Conservation (phyloP, 2,113 vertebrate genomes). For the Strix uralensis region DNA sequence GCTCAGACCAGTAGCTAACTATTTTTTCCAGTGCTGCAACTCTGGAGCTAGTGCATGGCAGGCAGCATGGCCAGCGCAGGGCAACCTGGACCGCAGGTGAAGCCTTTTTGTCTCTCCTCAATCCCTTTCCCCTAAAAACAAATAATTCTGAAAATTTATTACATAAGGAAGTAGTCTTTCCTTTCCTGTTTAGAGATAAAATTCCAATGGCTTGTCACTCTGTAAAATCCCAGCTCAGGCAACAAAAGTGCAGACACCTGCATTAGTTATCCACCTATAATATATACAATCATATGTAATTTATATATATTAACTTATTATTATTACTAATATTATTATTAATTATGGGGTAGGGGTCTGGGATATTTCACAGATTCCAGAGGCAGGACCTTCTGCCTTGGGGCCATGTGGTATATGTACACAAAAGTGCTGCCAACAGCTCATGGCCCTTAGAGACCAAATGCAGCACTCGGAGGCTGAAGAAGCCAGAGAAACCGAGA, state of each 20-base stretch:
- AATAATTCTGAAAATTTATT: not conserved
- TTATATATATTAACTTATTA: not conserved
- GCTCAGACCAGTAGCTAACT: not conserved
- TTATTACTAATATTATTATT: not conserved
- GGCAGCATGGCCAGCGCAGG: fast-evolving
- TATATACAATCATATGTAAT: not conserved
- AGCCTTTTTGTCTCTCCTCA: not conserved
- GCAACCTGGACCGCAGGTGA: not conserved
- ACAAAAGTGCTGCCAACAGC: not conserved
- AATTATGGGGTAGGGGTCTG: not conserved
- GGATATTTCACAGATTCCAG: not conserved
- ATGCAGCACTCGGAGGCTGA: not conserved
- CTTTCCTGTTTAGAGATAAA: not conserved
- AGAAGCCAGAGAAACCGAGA: not conserved
- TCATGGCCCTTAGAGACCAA: not conserved
- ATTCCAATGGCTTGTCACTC: not conserved
- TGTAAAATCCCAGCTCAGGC: not conserved
- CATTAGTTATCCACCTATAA: not conserved
- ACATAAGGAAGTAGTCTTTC: not conserved
- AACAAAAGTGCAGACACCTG: not conserved
- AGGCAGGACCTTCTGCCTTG: not conserved
- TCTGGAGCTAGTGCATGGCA: not conserved
- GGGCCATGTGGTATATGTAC: not conserved
- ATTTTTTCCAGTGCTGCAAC: not conserved
- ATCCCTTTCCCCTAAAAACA: not conserved